Evolutionary conservation across 1,140 invertebrate genomes (phyloP).

Genomic region (Sesamia nonagrioides): DNA sequence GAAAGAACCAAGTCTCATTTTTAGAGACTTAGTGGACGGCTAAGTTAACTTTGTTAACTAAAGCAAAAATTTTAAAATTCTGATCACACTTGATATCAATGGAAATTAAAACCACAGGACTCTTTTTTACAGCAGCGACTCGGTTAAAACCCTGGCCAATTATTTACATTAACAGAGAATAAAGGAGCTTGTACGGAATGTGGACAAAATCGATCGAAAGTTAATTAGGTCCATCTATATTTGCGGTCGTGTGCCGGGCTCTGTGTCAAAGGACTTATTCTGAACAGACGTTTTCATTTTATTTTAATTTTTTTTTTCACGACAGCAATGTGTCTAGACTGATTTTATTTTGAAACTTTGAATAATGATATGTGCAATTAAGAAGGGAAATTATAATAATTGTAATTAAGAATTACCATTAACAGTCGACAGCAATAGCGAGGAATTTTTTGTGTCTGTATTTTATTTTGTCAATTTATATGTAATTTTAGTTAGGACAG

Average conservation of each 20-base stretch:
- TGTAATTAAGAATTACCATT: too few species aligned
- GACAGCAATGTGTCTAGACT: background rate
- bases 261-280: constrained; percentile 48
- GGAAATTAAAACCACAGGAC: background rate
- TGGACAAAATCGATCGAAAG: constrained; percentile 61
- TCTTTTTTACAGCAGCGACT: background rate
- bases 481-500: too few species aligned
- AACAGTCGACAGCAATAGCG: too few species aligned
- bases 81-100: background rate
- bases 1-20: constrained; percentile 12
- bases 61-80: background rate
- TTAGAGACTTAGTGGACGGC: constrained; percentile 6
- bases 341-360: background rate
- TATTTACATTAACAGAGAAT: constrained; percentile 49
- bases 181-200: constrained; percentile 50
- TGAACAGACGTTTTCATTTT: constrained; percentile 29
- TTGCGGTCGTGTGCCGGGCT: constrained; percentile 53
- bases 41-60: background rate
- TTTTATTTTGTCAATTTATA: too few species aligned
- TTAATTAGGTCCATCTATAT: constrained; percentile 68
- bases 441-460: too few species aligned
- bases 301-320: background rate
- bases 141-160: constrained; percentile 34
- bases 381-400: too few species aligned
- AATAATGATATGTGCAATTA: too few species aligned